Evolutionary conservation across 1,140 invertebrate species (phyloP).

Genomic region (Ceratina australensis): DNA sequence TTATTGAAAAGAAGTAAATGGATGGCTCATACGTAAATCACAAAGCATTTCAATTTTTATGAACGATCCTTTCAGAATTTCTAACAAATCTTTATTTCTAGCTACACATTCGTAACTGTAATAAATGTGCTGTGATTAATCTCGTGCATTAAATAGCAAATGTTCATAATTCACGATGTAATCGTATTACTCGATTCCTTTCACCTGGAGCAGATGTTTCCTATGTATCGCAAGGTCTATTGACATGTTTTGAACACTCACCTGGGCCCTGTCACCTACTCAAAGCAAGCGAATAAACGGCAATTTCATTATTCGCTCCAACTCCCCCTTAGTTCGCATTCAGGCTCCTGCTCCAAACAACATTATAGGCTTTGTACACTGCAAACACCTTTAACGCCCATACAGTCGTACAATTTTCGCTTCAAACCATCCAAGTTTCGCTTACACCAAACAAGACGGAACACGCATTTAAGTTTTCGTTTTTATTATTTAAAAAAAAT

Average conservation of each 20-base stretch:
- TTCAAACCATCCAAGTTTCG: background rate
- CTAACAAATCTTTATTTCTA: too few species aligned
- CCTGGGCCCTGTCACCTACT: background rate
- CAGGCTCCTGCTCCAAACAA: constrained; percentile 19
- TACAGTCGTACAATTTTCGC: background rate
- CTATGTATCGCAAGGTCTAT: constrained; percentile 12
- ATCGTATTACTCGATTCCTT: background rate
- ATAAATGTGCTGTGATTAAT: background rate
- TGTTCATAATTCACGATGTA: background rate
- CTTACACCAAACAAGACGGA: too few species aligned
- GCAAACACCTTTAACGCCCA: background rate
- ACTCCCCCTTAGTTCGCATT: constrained; percentile 2
- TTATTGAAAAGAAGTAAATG: background rate
- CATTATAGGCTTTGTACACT: background rate
- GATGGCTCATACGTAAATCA: too few species aligned
- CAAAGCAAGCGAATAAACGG: background rate
- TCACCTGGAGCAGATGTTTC: background rate
- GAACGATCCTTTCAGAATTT: too few species aligned
- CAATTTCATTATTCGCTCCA: background rate
- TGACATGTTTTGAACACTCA: constrained; percentile 22
- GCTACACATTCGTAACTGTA: too few species aligned
- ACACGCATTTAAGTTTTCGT: too few species aligned
- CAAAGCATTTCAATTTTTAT: too few species aligned
- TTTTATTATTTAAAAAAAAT: too few species aligned
- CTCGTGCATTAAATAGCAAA: background rate